Percentiles rank a stretch among this genome's conserved stretches.
phyloP scores from a whole-genome alignment of 2,797 vertebrate genomes.

The Xiphorhynchus erythropygius region DNA sequence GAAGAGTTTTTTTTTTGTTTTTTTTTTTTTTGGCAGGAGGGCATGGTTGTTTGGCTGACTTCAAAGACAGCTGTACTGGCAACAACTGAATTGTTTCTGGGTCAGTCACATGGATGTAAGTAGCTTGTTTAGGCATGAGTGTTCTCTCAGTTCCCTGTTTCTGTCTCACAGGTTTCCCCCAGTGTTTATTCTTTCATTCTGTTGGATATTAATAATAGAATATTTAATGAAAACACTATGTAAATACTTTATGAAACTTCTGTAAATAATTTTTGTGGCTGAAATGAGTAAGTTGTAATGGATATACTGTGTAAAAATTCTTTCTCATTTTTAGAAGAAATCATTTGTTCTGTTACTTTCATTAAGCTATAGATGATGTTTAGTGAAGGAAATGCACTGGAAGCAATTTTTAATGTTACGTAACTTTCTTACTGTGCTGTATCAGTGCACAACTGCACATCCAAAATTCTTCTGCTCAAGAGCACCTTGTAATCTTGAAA shows the following conservation, averaged over 20 bases:
- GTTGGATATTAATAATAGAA: background rate
- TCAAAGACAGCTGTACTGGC: constrained; percentile 70
- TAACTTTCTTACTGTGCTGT: background rate
- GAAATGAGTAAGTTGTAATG: background rate
- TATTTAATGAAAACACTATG: constrained; percentile 17
- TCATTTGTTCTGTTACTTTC: background rate
- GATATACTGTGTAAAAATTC: background rate
- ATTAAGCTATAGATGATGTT: background rate
- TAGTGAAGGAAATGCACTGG: background rate
- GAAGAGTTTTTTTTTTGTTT: background rate
- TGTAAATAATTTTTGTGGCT: background rate
- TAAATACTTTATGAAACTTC: constrained; percentile 12
- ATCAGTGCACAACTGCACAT: background rate
- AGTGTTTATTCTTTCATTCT: constrained; percentile 2
- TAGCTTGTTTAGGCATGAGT: background rate
- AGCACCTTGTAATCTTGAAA: background rate
- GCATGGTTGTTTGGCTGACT: constrained; percentile 55
- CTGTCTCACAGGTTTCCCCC: background rate
- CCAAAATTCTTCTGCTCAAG: background rate
- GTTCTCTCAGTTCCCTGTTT: constrained; percentile 6
- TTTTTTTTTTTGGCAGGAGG: constrained; percentile 13
- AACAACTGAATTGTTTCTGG: constrained; percentile 42
- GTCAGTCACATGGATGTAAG: constrained; percentile 19
- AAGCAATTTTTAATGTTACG: background rate
- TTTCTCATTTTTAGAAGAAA: background rate